Evolutionary conservation across 1,140 invertebrate species (phyloP).

Genomic region (Paracyclopina nana): DNA sequence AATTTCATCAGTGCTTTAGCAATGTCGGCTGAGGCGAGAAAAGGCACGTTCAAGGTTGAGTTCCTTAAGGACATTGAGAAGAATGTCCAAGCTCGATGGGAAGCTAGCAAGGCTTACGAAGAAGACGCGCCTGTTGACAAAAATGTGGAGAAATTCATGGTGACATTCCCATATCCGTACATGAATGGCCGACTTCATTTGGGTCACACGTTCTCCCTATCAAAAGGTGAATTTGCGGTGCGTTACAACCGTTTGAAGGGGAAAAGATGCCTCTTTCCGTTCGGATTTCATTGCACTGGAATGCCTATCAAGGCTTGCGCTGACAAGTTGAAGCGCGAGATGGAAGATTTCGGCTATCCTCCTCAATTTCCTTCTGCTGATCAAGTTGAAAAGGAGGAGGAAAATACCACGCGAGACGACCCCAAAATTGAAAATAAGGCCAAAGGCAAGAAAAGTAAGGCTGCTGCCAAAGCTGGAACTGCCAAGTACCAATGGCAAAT

Average conservation of each 20-base stretch:
- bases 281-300: conserved; percentile 88
- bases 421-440: conserved; percentile 70
- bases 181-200: conserved; percentile 98
- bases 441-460: conserved; percentile 97
- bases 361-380: conserved; percentile 60
- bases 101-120: conserved; percentile 18
- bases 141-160: conserved; percentile 64
- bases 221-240: conserved; percentile 59
- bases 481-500: conserved; percentile 98
- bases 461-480: conserved; percentile 66
- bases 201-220: conserved; percentile 90
- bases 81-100: conserved; percentile 15
- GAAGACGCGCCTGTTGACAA: conserved; percentile 20
- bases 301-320: conserved; percentile 56
- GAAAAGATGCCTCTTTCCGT: conserved; percentile 81
- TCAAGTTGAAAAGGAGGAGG: conserved; percentile 27
- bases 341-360: conserved; percentile 75
- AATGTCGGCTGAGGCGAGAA: too few relatives aligned
- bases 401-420: conserved; percentile 30
- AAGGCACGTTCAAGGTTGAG: conserved; percentile 18
- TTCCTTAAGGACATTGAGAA: conserved; percentile 17
- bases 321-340: conserved; percentile 87
- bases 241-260: conserved; percentile 31
- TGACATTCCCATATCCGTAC: conserved; percentile 94
- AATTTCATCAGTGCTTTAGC: background rate